These are phyloP conservation scores for Scomber scombrus DNA, from an alignment of 2,113 vertebrate species.

Conservation along the genomic window DNA sequence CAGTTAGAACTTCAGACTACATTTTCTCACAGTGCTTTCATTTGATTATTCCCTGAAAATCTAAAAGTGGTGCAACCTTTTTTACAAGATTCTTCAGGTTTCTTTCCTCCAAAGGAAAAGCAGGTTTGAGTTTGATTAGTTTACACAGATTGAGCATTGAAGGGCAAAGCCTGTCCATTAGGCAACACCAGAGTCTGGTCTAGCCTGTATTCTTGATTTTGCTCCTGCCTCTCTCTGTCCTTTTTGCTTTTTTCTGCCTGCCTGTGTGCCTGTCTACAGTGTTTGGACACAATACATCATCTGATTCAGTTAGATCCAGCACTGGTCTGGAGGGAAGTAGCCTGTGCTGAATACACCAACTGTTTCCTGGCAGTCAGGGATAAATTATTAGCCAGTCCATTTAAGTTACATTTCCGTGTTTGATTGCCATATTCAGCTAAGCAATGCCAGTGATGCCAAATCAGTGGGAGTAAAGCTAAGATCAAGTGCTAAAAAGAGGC, in stretches of 20 bases:
- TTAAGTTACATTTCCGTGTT: slow-evolving; percentile 77
- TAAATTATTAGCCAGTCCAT: slow-evolving; percentile 76
- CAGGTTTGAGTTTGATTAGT: slow-evolving; percentile 7
- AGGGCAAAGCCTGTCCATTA: slow-evolving; percentile 46
- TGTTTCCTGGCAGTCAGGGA: slow-evolving; percentile 72
- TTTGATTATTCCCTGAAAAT: neutral
- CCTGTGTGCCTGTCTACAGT: slow-evolving; percentile 28
- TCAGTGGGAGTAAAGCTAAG: slow-evolving; percentile 72
- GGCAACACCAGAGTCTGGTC: neutral
- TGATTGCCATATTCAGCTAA: slow-evolving; percentile 74
- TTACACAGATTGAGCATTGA: slow-evolving; percentile 31
- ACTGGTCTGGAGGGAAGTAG: slow-evolving; percentile 55
- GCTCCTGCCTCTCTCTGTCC: slow-evolving; percentile 18
- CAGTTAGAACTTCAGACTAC: neutral
- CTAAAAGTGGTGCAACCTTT: slow-evolving; percentile 7
- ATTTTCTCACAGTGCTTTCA: neutral
- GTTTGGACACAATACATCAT: slow-evolving; percentile 56
- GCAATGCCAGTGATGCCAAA: slow-evolving; percentile 58
- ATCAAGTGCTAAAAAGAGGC: slow-evolving; percentile 69
- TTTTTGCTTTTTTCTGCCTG: slow-evolving; percentile 36
- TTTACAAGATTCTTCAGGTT: slow-evolving; percentile 1
- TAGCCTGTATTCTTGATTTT: slow-evolving; percentile 17
- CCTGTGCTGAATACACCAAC: slow-evolving; percentile 65
- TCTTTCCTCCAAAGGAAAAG: slow-evolving; percentile 8
- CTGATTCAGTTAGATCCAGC: slow-evolving; percentile 56